Evolutionary conservation across 1,140 invertebrate genomes (phyloP), one percentile per base, ranked within the genome.

Genomic region (Drosophila nebulosa): DNA sequence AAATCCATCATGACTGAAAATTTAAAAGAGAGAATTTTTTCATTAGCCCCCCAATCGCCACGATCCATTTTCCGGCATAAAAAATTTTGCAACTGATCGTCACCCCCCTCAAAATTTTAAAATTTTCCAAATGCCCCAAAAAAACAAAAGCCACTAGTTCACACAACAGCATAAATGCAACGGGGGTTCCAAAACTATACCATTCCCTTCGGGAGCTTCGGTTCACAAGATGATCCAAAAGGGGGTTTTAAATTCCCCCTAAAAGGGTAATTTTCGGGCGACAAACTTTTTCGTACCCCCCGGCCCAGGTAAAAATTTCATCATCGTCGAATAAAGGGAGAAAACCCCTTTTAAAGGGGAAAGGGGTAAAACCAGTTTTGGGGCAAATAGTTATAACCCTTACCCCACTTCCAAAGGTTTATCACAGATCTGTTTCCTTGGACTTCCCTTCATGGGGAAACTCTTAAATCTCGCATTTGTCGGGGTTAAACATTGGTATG

Each of bases 261-360:
- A 90, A 14, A 83, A 90, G 46, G 90, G 90, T 42, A 69, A 69
- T 42, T 91, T 69, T 62, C 90, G n/a, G n/a, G 90, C 50, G 89
- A 90, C 2, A 91, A 90, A 53, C 83, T 75, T 1, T 91, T 91
- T 32, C 86, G 90, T 2, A 91, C 90, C 1, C 78, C 79, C 14
- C n/a, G n/a, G 90, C 86, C 2, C 90, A 91, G 56, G 86, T 91
- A 2, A 81, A 75, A 2, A 90, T n/a, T 91, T 3, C 98, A 99
- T 91, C 97, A 97, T 92, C 94, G 97, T 26, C 96, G 96, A 0
- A 97, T 98, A 90, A 98, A 97, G 0, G 97, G 98, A 1, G 96
- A 96, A 80, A 95, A 95, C 57, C 96, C 96, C 2, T 97, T 96
- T 80, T n/a, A n/a, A 94, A 96, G 74, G 98, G 97, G 92, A 97